Evolutionary conservation across 2,888 invertebrate species (phyloP).

Genomic region (Drosophila stalkeri): DNA sequence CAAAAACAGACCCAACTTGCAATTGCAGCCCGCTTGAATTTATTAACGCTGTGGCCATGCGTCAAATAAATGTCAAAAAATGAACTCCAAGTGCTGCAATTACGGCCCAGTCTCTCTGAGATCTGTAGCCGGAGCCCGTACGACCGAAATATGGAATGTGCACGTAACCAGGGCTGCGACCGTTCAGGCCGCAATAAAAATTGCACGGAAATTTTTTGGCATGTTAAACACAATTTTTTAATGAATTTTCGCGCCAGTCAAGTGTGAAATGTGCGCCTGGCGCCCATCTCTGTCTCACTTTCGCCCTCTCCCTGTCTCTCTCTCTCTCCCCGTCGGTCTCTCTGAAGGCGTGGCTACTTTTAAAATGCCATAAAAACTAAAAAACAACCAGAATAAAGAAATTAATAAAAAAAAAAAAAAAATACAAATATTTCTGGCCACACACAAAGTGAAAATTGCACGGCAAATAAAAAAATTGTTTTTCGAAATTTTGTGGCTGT

Average conservation of each 20-base stretch:
- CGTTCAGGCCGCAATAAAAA: conserved; percentile 61
- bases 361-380: conserved; percentile 73
- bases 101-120: conserved; percentile 28
- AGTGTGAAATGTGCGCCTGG: conserved; percentile 82
- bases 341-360: conserved; percentile 51
- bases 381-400: conserved; percentile 45
- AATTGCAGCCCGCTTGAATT: conserved; percentile 58
- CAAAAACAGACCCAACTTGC: conserved; percentile 3
- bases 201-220: conserved; percentile 59
- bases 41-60: conserved; percentile 74
- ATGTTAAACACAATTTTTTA: conserved; percentile 73
- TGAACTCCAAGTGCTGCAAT: conserved; percentile 67
- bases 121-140: conserved; percentile 27
- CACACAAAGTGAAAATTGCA: conserved; percentile 68
- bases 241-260: conserved; percentile 84
- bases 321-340: neutral
- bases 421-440: conserved; percentile 41
- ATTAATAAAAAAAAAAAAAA: conserved; percentile 23
- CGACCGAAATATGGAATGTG: conserved; percentile 41
- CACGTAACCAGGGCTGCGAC: conserved; percentile 20
- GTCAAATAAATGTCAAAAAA: conserved; percentile 83
- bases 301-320: neutral
- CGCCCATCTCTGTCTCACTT: conserved; percentile 12
- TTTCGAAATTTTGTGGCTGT: conserved; percentile 67
- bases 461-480: conserved; percentile 69